phyloP scores from a whole-genome alignment of 2,113 vertebrate species.

The Hyperopisus bebe region DNA sequence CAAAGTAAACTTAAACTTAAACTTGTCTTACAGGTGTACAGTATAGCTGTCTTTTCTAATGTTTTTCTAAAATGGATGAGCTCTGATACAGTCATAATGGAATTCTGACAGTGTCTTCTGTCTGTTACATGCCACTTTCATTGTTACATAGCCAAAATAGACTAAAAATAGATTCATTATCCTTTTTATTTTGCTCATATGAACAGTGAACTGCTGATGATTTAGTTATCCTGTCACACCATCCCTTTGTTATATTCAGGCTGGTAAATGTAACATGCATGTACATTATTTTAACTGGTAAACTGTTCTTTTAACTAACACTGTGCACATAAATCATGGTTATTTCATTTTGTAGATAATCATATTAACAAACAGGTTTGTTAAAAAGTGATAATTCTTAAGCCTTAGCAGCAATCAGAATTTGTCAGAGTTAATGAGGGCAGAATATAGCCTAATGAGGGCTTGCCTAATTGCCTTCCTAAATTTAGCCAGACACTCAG shows the following conservation, averaged over 20 bases:
- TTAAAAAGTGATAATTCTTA: background rate
- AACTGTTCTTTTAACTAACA: background rate
- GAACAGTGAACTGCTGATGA: background rate
- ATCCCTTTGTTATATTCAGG: background rate
- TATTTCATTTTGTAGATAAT: background rate
- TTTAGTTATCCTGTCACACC: background rate
- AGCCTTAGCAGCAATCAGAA: background rate
- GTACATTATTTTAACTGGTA: background rate
- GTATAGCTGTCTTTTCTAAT: background rate
- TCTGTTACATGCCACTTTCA: background rate
- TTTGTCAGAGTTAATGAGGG: conserved; percentile 14
- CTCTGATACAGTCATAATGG: background rate
- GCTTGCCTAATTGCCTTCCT: background rate
- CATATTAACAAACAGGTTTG: background rate
- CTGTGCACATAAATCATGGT: background rate
- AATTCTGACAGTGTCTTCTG: background rate
- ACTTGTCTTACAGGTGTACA: background rate
- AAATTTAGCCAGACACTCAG: conserved; percentile 4
- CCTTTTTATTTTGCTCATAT: background rate
- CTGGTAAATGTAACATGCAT: background rate
- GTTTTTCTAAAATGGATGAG: background rate
- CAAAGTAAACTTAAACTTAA: background rate
- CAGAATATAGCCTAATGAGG: conserved; percentile 2
- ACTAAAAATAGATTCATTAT: background rate
- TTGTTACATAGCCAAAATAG: background rate